Conservation (phyloP, 2,797 vertebrate species). For the Glossophaga mutica region DNA sequence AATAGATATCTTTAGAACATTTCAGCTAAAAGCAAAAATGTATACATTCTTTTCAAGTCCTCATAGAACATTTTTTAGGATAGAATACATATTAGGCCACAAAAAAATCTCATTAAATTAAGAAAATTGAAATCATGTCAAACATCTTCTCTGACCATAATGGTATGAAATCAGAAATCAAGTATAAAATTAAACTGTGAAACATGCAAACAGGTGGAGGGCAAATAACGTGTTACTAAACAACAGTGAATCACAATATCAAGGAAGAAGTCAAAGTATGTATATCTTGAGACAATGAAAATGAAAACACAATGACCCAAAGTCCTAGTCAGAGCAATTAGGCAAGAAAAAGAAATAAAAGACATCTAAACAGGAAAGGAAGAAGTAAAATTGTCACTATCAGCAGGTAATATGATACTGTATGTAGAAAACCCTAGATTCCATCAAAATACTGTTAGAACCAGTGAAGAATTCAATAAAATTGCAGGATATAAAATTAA, state of each 20-base stretch:
- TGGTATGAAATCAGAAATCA: background rate
- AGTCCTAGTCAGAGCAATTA: background rate
- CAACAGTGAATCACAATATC: background rate
- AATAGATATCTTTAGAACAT: background rate
- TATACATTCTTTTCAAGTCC: background rate
- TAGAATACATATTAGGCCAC: background rate
- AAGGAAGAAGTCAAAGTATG: background rate
- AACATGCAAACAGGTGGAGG: background rate
- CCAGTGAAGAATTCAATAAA: background rate
- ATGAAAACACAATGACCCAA: background rate
- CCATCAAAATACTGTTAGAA: background rate
- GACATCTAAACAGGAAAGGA: background rate
- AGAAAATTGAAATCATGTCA: background rate
- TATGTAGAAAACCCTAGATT: background rate
- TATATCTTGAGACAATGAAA: background rate
- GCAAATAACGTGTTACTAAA: background rate
- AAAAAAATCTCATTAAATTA: background rate
- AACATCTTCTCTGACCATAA: background rate
- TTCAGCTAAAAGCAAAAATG: background rate
- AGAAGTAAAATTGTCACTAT: background rate
- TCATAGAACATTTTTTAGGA: background rate
- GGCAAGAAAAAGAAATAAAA: background rate
- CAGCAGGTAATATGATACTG: background rate
- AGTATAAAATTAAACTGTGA: background rate
- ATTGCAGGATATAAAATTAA: background rate